phyloP scores from a whole-genome alignment of 1,140 invertebrate genomes.

The Lerema accius region DNA sequence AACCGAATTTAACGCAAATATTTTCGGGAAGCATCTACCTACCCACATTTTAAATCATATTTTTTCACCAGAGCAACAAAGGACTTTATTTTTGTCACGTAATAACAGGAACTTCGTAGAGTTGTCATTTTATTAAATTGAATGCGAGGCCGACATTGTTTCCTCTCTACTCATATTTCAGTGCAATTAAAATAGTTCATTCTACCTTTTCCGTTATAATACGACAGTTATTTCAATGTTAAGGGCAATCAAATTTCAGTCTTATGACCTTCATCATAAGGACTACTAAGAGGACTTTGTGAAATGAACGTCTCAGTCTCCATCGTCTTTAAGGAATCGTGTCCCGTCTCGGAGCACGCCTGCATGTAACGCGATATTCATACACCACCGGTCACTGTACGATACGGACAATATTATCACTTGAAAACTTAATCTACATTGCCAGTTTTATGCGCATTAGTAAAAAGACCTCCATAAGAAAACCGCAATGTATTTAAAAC shows the following conservation, averaged over 20 bases:
- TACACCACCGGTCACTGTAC: background rate
- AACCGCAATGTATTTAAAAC: constrained; percentile 37
- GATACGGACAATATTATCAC: background rate
- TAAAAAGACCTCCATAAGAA: background rate
- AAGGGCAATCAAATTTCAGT: background rate
- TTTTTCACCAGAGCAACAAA: constrained; percentile 2
- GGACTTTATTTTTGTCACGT: constrained; percentile 13
- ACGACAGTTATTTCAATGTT: background rate
- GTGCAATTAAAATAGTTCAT: constrained; percentile 32
- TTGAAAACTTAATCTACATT: constrained; percentile 2
- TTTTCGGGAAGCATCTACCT: too few relatives aligned
- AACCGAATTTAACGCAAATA: too few relatives aligned
- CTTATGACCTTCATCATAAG: background rate
- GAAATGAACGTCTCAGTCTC: constrained; percentile 26
- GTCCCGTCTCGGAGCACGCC: constrained; percentile 32
- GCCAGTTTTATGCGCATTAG: background rate
- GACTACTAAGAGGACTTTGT: background rate
- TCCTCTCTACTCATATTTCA: constrained; percentile 29
- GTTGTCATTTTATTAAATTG: constrained; percentile 26
- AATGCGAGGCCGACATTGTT: constrained; percentile 26
- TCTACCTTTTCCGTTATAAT: constrained; percentile 26
- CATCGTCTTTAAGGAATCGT: constrained; percentile 38
- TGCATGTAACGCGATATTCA: constrained; percentile 38
- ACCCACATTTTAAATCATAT: too few relatives aligned
- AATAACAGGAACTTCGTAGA: constrained; percentile 10